Evolutionary conservation across 1,140 invertebrate genomes (phyloP).

Genomic region (Drosophila repletoides): DNA sequence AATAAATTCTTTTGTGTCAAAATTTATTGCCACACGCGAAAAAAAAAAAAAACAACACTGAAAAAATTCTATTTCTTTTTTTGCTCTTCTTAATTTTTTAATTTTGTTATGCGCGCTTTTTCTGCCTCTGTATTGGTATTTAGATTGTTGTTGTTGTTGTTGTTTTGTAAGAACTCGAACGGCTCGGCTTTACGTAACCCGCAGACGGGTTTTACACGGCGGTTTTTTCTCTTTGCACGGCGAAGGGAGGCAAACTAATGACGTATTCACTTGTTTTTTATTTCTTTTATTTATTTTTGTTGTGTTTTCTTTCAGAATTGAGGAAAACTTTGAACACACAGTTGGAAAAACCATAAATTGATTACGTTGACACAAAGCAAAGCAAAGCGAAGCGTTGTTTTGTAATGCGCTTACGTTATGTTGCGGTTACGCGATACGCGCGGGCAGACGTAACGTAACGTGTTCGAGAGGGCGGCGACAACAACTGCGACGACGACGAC

Average conservation of each 20-base stretch:
- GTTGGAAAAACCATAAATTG: constrained; percentile 10
- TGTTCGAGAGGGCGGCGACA: constrained; percentile 41
- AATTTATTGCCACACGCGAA: constrained; percentile 74
- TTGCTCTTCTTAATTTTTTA: constrained; percentile 41
- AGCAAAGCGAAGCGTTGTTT: constrained; percentile 41
- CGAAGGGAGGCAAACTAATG: constrained; percentile 3
- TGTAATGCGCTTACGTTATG: constrained; percentile 72
- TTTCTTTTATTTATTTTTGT: constrained; percentile 12
- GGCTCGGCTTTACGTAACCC: constrained; percentile 73
- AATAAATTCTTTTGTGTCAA: constrained; percentile 47
- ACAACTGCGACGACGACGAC: too few species aligned
- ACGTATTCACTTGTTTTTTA: constrained; percentile 4
- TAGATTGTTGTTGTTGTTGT: constrained; percentile 34
- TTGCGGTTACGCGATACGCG: constrained; percentile 50
- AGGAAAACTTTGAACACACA: constrained; percentile 4
- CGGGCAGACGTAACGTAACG: constrained; percentile 37
- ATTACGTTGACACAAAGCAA: constrained; percentile 41
- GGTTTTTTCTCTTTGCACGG: too few species aligned
- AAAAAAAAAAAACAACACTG: constrained; percentile 58
- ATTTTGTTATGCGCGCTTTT: constrained; percentile 31
- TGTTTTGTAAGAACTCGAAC: constrained; percentile 76
- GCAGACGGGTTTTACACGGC: constrained; percentile 50
- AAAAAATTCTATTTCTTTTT: too few species aligned
- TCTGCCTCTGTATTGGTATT: constrained; percentile 1
- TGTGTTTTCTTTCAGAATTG: too few species aligned